Base-by-base conservation (phyloP, 2,797 vertebrate species). In the Ptychobarbus kaznakovi region DNA sequence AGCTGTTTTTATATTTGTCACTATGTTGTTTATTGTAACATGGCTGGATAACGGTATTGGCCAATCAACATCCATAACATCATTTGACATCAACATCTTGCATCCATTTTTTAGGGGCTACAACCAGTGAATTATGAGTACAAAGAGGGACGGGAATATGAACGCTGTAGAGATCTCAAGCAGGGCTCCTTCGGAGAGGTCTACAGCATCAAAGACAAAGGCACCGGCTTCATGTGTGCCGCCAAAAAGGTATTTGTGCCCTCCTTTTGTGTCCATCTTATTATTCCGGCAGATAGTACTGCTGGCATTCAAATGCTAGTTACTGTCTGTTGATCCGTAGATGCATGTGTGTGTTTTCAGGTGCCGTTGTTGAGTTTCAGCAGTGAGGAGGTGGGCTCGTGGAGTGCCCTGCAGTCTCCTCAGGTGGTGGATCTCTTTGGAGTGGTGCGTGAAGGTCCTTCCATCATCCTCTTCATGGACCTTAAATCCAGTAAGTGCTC, bases 151-250 rank as follows among this genome's bases (percentile, higher is more conserved):
- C 92, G 94, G 53, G 98, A 99, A 76, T 99, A 97, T 91, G 91
- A 94, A 75, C 92, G 94, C 6, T 89, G 88, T 32, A 86, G 93
- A 0, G 95, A 95, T 22, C 90, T 99, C 86, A 97, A 97, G 83
- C 93, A 96, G 81, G 98, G 98, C 63, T 96, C 97, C 35, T 99
- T 97, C 4, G 98, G 98, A 20, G 97, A 98, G 83, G 97, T 99
- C 0, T 95, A 97, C 93, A 92, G 94, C 73, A 95, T 97, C 90
- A 91, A 94, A 89, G 98, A 99, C 94, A 96, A 96, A 86, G 96
- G 95, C 91, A 98, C 97, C 0, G 96, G 96, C 87, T 98, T 97
- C 89, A 94, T 87, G 89, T 99, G 97, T 79, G 98, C 98, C 46
- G 96, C 96, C 86, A 99, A 99, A 92, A 98, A 97, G 97, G 98